Percentiles rank a stretch among this genome's conserved stretches.
phyloP scores from a whole-genome alignment of 2,888 invertebrate genomes.

The Nebria brevicollis region DNA sequence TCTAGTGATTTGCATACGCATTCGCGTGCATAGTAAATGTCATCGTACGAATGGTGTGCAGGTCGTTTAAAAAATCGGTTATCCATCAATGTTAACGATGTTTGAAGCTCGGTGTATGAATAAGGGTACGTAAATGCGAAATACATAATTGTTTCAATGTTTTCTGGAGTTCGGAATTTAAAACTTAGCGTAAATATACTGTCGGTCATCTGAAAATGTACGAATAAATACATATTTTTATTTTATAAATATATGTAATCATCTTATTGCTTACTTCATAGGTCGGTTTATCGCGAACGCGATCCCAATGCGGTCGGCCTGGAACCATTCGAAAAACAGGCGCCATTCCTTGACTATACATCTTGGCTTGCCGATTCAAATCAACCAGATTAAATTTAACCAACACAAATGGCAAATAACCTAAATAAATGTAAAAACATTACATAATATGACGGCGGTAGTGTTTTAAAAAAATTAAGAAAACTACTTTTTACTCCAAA shows the following conservation, averaged over 20 bases:
- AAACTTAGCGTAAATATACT: conserved; percentile 81
- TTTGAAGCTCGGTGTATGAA: conserved; percentile 84
- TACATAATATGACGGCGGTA: no score
- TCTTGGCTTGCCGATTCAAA: conserved; percentile 88
- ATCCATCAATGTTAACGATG: conserved; percentile 76
- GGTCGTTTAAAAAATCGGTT: conserved; percentile 66
- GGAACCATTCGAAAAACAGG: conserved; percentile 82
- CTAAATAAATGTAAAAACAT: conserved; percentile 52
- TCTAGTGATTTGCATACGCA: conserved; percentile 82
- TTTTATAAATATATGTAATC: no score
- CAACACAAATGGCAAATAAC: conserved; percentile 65
- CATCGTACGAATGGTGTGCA: conserved; percentile 65
- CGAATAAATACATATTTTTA: neutral
- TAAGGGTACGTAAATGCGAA: conserved; percentile 94
- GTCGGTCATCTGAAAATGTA: conserved; percentile 71
- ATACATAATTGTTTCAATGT: conserved; percentile 77
- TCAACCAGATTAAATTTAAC: conserved; percentile 87
- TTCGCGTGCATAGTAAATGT: conserved; percentile 87
- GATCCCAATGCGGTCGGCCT: conserved; percentile 83
- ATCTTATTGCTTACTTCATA: conserved; percentile 70
- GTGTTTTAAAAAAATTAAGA: no score
- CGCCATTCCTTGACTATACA: conserved; percentile 91
- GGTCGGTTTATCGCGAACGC: conserved; percentile 81
- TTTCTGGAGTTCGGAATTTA: conserved; percentile 76
- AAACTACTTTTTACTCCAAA: conserved; percentile 75